A percentile compares a stretch with the other conserved stretches of the same genome.
These are phyloP conservation scores for Polydrusus cervinus DNA, from an alignment of 2,888 invertebrate species.

Conservation along the genomic window DNA sequence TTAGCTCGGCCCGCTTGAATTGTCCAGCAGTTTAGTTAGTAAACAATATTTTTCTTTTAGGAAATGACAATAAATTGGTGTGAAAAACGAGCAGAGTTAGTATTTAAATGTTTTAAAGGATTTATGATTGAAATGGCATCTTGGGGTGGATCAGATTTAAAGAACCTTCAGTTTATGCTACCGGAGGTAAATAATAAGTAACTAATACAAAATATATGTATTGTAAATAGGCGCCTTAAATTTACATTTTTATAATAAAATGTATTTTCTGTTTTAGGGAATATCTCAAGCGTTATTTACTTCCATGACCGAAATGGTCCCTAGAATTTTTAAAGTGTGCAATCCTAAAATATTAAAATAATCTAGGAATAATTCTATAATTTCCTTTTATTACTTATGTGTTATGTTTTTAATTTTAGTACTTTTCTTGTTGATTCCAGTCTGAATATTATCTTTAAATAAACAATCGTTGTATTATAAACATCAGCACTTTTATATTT, in stretches of 20 bases:
- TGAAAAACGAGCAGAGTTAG: slow-evolving; percentile 94
- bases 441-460: too few relatives aligned
- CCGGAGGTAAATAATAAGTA: slow-evolving; percentile 78
- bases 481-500: too few relatives aligned
- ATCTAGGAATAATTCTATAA: background rate
- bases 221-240: too few relatives aligned
- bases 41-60: slow-evolving; percentile 72
- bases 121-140: slow-evolving; percentile 99
- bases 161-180: slow-evolving; percentile 89
- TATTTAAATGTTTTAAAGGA: slow-evolving; percentile 99
- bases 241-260: too few relatives aligned
- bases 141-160: slow-evolving; percentile 91
- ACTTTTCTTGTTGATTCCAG: too few relatives aligned
- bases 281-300: slow-evolving; percentile 89
- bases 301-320: slow-evolving; percentile 89
- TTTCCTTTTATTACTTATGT: background rate
- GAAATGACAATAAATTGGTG: slow-evolving; percentile 98
- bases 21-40: too few relatives aligned
- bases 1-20: too few relatives aligned
- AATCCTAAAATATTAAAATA: slow-evolving; percentile 88
- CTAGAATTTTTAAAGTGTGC: slow-evolving; percentile 94
- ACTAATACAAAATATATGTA: too few relatives aligned
- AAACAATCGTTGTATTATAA: too few relatives aligned
- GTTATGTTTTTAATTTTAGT: too few relatives aligned
- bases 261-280: slow-evolving; percentile 73